Evolutionary conservation across 2,888 invertebrate species (phyloP).

Genomic region (Arrhopalites spinosus): DNA sequence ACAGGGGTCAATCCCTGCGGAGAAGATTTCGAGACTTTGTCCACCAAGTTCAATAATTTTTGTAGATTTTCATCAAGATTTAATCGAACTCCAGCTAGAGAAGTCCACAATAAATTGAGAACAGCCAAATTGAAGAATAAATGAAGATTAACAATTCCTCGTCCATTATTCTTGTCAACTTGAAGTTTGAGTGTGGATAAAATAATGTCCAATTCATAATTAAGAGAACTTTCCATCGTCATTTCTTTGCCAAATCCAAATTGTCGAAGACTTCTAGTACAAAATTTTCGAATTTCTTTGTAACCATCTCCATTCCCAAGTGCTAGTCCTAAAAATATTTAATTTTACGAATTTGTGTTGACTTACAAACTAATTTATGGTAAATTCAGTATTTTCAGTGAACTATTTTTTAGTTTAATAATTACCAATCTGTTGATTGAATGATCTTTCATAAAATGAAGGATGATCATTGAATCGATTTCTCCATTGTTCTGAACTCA

Average conservation of each 20-base stretch:
- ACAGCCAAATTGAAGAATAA: slow-evolving; percentile 43
- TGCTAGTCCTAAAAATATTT: slow-evolving; percentile 26
- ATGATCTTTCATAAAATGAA: slow-evolving; percentile 40
- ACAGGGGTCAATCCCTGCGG: slow-evolving; percentile 35
- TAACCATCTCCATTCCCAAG: slow-evolving; percentile 37
- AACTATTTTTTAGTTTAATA: neutral
- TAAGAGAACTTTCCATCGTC: slow-evolving; percentile 38
- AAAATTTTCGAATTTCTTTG: slow-evolving; percentile 42
- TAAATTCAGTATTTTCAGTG: neutral
- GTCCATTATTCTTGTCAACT: slow-evolving; percentile 2
- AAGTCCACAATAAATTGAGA: slow-evolving; percentile 41
- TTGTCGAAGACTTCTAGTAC: slow-evolving; percentile 31
- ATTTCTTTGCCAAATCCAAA: slow-evolving; percentile 45
- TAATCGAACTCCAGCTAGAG: slow-evolving; percentile 38
- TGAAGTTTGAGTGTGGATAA: slow-evolving; percentile 22
- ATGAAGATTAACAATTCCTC: slow-evolving; percentile 35
- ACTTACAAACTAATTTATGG: neutral
- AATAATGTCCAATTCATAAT: slow-evolving; percentile 37
- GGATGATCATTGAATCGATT: slow-evolving; percentile 36
- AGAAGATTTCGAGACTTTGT: slow-evolving; percentile 34
- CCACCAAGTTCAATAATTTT: slow-evolving; percentile 29
- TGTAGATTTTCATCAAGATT: slow-evolving; percentile 37
- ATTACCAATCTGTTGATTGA: slow-evolving; percentile 39
- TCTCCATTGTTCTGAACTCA: slow-evolving; percentile 39
- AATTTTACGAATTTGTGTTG: neutral